A percentile compares a stretch with the other conserved stretches of the same genome.
Evolutionary conservation across 2,797 vertebrate genomes (phyloP).

Genomic region (Sciurus carolinensis): DNA sequence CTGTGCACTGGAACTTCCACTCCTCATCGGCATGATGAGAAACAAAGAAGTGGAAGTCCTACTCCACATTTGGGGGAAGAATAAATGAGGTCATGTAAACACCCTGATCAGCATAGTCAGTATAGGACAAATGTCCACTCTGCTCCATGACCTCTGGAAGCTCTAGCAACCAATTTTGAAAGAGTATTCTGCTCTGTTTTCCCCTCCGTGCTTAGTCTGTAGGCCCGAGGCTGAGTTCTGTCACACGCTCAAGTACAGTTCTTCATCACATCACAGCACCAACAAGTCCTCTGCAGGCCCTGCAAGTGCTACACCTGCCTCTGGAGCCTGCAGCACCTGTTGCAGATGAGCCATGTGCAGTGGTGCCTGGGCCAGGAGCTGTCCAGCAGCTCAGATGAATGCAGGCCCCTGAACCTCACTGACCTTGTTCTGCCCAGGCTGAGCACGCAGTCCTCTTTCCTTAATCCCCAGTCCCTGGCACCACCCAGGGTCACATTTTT

Average conservation of each 20-base stretch:
- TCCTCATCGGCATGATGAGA: too few relatives aligned
- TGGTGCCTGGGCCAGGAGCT: too few relatives aligned
- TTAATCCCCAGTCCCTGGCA: slow-evolving; percentile 72
- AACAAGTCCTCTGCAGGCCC: too few relatives aligned
- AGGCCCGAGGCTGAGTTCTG: neutral
- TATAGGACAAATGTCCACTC: neutral
- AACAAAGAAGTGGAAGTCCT: neutral
- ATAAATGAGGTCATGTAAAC: fast-evolving
- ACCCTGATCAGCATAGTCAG: neutral
- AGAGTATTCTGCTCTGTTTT: neutral
- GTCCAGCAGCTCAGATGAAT: fast-evolving
- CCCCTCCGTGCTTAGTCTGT: neutral
- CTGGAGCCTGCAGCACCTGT: fast-evolving
- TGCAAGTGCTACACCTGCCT: neutral
- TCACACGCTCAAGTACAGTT: neutral
- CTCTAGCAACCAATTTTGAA: neutral
- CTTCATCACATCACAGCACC: neutral
- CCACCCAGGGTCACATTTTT: slow-evolving; percentile 31
- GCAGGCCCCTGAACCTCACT: neutral
- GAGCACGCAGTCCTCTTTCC: slow-evolving; percentile 67
- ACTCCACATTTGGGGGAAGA: neutral
- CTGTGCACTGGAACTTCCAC: neutral
- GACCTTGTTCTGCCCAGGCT: slow-evolving; percentile 90
- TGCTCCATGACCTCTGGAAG: neutral
- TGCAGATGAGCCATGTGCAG: fast-evolving